phyloP scores from a whole-genome alignment of 2,113 vertebrate species.

The Erinaceus europaeus region DNA sequence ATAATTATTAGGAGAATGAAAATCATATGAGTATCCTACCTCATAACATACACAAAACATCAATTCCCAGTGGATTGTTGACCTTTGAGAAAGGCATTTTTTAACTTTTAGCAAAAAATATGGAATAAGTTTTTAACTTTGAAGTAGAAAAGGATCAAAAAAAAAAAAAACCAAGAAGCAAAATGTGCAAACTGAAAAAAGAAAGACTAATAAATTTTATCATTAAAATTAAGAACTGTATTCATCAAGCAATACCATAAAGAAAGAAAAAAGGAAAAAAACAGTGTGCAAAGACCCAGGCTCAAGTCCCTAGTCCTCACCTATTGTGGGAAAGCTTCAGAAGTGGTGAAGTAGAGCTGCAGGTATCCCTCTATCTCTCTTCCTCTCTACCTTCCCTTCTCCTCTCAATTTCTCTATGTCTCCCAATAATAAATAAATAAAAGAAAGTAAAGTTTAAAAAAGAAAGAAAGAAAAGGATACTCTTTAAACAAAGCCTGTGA shows the following conservation, averaged over 20 bases:
- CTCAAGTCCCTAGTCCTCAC: no score
- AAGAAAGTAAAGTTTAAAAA: no score
- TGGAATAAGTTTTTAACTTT: not conserved
- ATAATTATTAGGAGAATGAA: not conserved
- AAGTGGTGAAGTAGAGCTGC: no score
- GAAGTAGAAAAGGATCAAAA: not conserved
- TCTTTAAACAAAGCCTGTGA: not conserved
- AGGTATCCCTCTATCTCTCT: no score
- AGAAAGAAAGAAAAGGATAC: not conserved
- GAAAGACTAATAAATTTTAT: not conserved
- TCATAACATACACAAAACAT: not conserved
- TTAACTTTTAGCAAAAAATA: constrained; percentile 4
- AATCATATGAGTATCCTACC: not conserved
- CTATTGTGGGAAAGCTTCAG: no score
- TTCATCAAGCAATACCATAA: not conserved
- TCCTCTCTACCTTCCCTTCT: no score
- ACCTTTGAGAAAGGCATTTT: not conserved
- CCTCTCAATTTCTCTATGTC: no score
- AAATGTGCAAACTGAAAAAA: not conserved
- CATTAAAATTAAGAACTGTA: constrained; percentile 3
- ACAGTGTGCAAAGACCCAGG: no score
- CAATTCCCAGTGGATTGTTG: not conserved
- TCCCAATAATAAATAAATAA: no score
- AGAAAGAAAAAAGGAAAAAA: not conserved
- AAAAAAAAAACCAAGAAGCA: no score